A percentile compares a stretch with the other conserved stretches of the same genome.
phyloP scores from a whole-genome alignment of 2,113 vertebrate species.

The Addax nasomaculatus region DNA sequence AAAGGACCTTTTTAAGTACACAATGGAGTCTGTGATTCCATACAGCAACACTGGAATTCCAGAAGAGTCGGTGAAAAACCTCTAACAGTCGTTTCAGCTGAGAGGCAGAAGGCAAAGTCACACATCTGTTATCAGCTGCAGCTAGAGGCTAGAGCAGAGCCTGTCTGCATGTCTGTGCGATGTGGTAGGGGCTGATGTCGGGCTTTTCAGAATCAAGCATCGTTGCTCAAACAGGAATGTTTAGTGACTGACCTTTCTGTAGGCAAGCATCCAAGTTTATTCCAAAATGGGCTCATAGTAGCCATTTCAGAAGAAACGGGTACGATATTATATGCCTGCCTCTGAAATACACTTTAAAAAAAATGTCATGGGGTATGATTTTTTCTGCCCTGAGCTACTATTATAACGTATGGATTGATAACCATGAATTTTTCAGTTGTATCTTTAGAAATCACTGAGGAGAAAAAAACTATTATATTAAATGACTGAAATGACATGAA shows the following conservation, averaged over 20 bases:
- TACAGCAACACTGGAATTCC: not conserved
- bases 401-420: not conserved
- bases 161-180: not conserved
- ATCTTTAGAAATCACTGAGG: not conserved
- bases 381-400: not conserved
- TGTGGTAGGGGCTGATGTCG: not conserved
- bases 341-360: not conserved
- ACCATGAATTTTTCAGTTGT: not conserved
- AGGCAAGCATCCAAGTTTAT: not conserved
- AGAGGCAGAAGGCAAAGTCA: not conserved
- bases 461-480: not conserved
- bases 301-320: constrained; percentile 16
- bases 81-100: not conserved
- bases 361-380: not conserved
- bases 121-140: not conserved
- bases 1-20: not conserved
- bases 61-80: not conserved
- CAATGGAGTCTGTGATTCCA: not conserved
- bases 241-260: not conserved
- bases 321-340: not conserved
- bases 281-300: not conserved
- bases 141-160: not conserved
- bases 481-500: not conserved
- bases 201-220: not conserved
- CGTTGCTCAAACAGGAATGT: not conserved